Conservation (phyloP, 2,797 vertebrate species). For the Chelon auratus region DNA sequence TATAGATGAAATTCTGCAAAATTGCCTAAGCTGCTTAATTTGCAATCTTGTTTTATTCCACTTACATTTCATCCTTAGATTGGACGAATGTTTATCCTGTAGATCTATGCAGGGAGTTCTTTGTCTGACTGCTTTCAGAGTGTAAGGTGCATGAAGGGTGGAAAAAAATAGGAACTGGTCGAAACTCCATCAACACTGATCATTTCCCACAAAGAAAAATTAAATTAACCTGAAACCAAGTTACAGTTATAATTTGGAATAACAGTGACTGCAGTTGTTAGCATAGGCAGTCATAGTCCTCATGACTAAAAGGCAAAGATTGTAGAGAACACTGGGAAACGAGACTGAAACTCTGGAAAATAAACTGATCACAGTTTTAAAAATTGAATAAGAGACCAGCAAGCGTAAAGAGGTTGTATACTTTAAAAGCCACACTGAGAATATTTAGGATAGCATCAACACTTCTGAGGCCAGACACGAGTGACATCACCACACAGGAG, state of each 20-base stretch:
- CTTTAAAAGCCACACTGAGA: conserved; percentile 1
- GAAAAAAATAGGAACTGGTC: too few species aligned
- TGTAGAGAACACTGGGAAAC: neutral
- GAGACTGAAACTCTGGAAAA: conserved; percentile 4
- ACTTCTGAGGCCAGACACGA: conserved; percentile 12
- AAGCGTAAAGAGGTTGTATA: neutral
- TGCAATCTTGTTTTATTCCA: neutral
- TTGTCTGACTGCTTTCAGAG: neutral
- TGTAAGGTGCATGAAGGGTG: neutral
- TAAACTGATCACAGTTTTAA: neutral
- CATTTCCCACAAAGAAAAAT: too few species aligned
- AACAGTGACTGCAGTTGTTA: neutral
- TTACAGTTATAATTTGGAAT: neutral
- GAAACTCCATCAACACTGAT: too few species aligned
- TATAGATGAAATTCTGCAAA: too few species aligned
- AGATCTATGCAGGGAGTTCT: neutral
- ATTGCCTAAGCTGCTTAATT: too few species aligned
- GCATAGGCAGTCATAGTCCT: neutral
- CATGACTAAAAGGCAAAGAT: neutral
- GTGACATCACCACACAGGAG: conserved; percentile 26
- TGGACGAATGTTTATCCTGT: neutral
- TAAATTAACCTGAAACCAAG: neutral
- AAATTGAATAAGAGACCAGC: conserved; percentile 4
- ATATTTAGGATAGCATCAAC: conserved; percentile 16
- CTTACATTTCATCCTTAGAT: neutral